Evolutionary conservation across 2,888 invertebrate species (phyloP).

Genomic region (Miltochrista miniata): DNA sequence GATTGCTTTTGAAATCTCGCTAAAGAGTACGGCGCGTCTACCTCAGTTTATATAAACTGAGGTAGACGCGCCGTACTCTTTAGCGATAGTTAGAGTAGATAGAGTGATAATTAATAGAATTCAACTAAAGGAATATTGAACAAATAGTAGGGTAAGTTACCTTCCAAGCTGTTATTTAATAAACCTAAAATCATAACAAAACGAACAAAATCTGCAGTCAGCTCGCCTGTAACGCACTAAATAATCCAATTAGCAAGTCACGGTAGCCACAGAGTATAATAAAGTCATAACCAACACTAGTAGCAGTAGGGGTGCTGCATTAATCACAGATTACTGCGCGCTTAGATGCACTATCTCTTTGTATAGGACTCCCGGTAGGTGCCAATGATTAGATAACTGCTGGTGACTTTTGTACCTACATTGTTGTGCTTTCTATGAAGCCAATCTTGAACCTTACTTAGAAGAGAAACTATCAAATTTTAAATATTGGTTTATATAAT

Average conservation of each 20-base stretch:
- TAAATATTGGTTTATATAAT: too few species aligned
- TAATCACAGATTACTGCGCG: conserved; percentile 71
- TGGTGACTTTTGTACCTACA: conserved; percentile 16
- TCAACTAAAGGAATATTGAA: too few species aligned
- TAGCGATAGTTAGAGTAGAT: too few species aligned
- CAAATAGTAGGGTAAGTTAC: too few species aligned
- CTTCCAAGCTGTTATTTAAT: too few species aligned
- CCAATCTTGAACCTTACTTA: too few species aligned
- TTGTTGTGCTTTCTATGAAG: not conserved
- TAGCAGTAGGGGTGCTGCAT: conserved; percentile 58
- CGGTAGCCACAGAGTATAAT: conserved; percentile 46
- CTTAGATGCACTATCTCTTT: conserved; percentile 61
- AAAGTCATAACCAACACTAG: conserved; percentile 62
- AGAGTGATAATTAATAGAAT: too few species aligned
- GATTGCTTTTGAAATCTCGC: too few species aligned
- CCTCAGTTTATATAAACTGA: too few species aligned
- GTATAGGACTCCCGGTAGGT: conserved; percentile 64
- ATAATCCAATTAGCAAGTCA: conserved; percentile 45
- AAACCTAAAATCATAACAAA: not conserved
- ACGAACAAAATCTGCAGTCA: not conserved
- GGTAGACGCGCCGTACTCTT: too few species aligned
- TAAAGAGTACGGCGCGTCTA: too few species aligned
- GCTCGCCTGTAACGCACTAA: not conserved
- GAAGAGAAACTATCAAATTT: too few species aligned
- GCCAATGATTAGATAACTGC: conserved; percentile 42